Percentiles rank a stretch among this genome's conserved stretches.
phyloP scores from a whole-genome alignment of 2,113 vertebrate genomes.

The Ceratotherium simum region DNA sequence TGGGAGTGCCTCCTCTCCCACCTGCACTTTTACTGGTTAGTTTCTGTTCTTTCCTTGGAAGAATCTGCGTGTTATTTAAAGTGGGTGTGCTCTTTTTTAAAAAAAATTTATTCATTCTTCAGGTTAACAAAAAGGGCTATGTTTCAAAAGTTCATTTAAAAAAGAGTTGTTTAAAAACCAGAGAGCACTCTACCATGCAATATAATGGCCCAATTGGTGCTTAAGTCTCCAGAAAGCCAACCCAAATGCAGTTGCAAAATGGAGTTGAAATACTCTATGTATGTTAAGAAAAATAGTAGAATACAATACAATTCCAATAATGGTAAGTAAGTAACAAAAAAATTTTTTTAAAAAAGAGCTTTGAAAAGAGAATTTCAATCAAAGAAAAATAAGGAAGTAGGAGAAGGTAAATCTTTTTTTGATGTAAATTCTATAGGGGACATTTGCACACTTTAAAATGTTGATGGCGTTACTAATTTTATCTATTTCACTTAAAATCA shows the following conservation, averaged over 20 bases:
- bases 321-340: not conserved
- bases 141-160: conserved; percentile 54
- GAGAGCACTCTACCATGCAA: not conserved
- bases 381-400: conserved; percentile 1
- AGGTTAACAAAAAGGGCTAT: not conserved
- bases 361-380: conserved; percentile 34
- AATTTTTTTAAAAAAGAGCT: not conserved
- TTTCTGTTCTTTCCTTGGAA: not conserved
- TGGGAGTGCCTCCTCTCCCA: not conserved
- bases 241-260: conserved; percentile 11
- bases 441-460: not conserved
- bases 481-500: conserved; percentile 53
- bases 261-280: not conserved
- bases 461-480: not conserved
- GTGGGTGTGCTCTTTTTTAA: not conserved
- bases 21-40: not conserved
- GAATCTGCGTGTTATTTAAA: conserved; percentile 1
- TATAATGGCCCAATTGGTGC: not conserved
- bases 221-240: not conserved
- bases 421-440: not conserved
- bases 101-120: not conserved
- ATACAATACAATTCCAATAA: not conserved
- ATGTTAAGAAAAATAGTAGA: conserved; percentile 7
- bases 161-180: not conserved
- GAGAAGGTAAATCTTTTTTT: not conserved